Percentiles rank a stretch among this genome's conserved stretches.
These are phyloP conservation scores for Nomia melanderi DNA, from an alignment of 1,140 invertebrate species.

Conservation along the genomic window DNA sequence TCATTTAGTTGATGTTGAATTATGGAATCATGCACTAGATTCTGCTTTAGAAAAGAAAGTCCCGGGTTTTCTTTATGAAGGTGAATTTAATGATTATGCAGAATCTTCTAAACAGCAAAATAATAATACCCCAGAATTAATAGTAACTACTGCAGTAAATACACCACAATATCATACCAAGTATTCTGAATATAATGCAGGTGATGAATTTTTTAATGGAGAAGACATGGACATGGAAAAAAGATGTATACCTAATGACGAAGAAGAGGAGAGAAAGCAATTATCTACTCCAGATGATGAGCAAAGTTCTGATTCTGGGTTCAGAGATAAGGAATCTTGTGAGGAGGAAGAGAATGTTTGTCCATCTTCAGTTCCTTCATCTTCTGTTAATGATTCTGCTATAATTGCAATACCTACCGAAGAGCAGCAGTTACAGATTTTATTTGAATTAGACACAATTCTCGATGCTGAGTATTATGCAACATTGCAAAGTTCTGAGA, in stretches of 20 bases:
- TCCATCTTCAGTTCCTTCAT: constrained; percentile 32
- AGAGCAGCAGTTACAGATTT: constrained; percentile 75
- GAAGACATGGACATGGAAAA: constrained; percentile 65
- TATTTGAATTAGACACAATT: constrained; percentile 76
- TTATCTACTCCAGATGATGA: constrained; percentile 82
- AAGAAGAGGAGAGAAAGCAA: constrained; percentile 79
- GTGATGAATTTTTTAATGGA: constrained; percentile 69
- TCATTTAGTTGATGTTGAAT: constrained; percentile 67
- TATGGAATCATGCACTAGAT: constrained; percentile 74
- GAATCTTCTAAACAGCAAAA: constrained; percentile 29
- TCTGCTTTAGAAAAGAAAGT: constrained; percentile 71
- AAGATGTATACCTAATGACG: constrained; percentile 65
- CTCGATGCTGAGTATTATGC: constrained; percentile 76
- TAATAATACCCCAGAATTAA: constrained; percentile 31
- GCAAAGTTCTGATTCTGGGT: constrained; percentile 82
- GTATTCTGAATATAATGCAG: constrained; percentile 63
- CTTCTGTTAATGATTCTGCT: constrained; percentile 37
- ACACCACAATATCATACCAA: constrained; percentile 66
- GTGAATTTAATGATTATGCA: constrained; percentile 63
- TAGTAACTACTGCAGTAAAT: constrained; percentile 48
- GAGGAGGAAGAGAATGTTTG: constrained; percentile 80
- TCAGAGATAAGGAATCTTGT: constrained; percentile 81
- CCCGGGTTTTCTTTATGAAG: constrained; percentile 65
- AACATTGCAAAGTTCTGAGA: constrained; percentile 65
- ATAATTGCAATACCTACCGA: constrained; percentile 57